Percentiles rank a stretch among this genome's conserved stretches.
phyloP scores from a whole-genome alignment of 1,140 invertebrate genomes.

The Agrypnia vestita region DNA sequence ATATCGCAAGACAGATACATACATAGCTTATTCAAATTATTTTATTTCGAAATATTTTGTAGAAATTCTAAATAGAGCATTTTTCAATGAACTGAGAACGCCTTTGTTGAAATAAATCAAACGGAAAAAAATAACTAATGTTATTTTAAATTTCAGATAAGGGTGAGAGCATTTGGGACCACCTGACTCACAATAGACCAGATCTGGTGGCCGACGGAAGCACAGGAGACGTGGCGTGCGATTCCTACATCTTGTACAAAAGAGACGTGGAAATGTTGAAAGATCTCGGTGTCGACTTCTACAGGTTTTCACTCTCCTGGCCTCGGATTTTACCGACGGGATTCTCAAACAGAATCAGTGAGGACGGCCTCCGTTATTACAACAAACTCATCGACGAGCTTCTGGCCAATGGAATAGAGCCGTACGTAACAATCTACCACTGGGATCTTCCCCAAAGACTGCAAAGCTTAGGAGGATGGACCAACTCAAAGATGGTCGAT shows the following conservation, averaged over 20 bases:
- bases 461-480: slow-evolving; percentile 74
- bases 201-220: slow-evolving; percentile 68
- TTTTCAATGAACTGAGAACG: too few relatives aligned
- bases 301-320: slow-evolving; percentile 78
- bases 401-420: slow-evolving; percentile 67
- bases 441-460: slow-evolving; percentile 75
- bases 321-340: slow-evolving; percentile 75
- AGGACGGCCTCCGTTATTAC: slow-evolving; percentile 74
- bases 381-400: slow-evolving; percentile 74
- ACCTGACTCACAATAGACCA: slow-evolving; percentile 64
- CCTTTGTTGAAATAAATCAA: too few relatives aligned
- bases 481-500: slow-evolving; percentile 72
- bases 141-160: slow-evolving; percentile 59
- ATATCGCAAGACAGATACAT: too few relatives aligned
- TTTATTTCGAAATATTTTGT: too few relatives aligned
- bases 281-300: slow-evolving; percentile 69
- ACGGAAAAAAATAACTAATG: too few relatives aligned
- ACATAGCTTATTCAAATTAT: too few relatives aligned
- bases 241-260: slow-evolving; percentile 68
- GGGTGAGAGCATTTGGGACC: slow-evolving; percentile 72
- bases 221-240: slow-evolving; percentile 68
- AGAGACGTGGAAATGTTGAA: slow-evolving; percentile 67
- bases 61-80: too few relatives aligned
- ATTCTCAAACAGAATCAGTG: slow-evolving; percentile 70
- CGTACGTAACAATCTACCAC: slow-evolving; percentile 76